phyloP scores from a whole-genome alignment of 2,797 vertebrate genomes.

The Chanos chanos region DNA sequence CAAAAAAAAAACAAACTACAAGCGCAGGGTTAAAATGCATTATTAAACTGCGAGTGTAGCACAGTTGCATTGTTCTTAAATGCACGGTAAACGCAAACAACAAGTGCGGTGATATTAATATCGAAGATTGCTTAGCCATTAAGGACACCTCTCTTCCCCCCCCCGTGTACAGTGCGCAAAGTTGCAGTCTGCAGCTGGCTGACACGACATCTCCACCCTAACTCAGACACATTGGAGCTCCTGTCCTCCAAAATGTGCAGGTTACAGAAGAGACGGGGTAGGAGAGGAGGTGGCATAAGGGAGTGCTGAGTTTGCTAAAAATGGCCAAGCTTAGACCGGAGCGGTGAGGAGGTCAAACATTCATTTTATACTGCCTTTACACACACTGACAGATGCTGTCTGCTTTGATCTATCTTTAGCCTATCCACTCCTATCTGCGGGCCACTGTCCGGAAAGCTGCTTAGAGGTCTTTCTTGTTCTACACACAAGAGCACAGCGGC shows the following conservation, averaged over 20 bases:
- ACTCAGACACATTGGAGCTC: conserved; percentile 1
- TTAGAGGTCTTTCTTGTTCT: conserved; percentile 42
- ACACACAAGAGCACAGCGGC: conserved; percentile 7
- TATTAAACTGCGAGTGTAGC: too few species aligned
- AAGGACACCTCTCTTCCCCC: neutral
- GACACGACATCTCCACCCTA: too few species aligned
- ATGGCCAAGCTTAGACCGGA: conserved; percentile 14
- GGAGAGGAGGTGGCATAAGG: neutral
- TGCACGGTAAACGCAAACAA: too few species aligned
- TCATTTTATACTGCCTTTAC: conserved; percentile 47
- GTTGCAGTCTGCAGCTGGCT: too few species aligned
- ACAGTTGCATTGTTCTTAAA: too few species aligned
- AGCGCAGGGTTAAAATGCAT: too few species aligned
- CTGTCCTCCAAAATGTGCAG: conserved; percentile 7
- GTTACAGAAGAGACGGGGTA: neutral
- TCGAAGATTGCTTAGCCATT: too few species aligned
- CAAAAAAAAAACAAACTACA: too few species aligned
- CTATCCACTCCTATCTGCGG: conserved; percentile 39
- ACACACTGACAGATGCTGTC: conserved; percentile 53
- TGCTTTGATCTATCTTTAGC: conserved; percentile 56
- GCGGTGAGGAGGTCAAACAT: conserved; percentile 47
- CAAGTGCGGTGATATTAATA: neutral
- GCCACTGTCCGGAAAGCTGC: conserved; percentile 45
- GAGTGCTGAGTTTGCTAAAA: conserved; percentile 31
- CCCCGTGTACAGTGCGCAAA: too few species aligned